These are phyloP conservation scores for Leptopilina clavipes DNA, from an alignment of 1,140 invertebrate species.

Conservation along the genomic window DNA sequence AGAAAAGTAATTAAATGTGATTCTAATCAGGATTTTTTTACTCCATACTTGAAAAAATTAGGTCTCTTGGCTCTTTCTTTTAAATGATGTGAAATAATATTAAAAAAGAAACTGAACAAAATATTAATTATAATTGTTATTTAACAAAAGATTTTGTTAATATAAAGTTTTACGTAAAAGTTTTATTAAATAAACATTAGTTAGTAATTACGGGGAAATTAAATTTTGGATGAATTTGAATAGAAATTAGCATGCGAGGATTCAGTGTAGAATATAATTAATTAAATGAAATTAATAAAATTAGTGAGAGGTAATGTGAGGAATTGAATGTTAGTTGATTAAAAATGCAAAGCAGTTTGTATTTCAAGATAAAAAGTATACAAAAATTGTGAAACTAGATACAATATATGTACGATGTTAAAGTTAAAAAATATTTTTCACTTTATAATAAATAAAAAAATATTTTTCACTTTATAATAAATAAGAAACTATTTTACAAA, in stretches of 20 bases:
- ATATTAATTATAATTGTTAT: no score
- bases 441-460: neutral
- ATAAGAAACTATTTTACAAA: neutral
- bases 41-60: no score
- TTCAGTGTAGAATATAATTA: neutral
- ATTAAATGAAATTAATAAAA: neutral
- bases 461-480: neutral
- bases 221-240: neutral
- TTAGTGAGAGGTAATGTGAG: neutral
- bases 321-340: slow-evolving; percentile 11
- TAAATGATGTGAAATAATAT: no score
- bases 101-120: no score
- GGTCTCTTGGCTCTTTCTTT: no score
- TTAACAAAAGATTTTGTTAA: neutral
- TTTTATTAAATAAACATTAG: no score
- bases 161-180: neutral
- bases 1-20: no score
- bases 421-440: neutral
- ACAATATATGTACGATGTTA: neutral
- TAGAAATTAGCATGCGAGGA: neutral
- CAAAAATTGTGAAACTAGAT: neutral
- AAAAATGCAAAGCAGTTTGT: neutral
- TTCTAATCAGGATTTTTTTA: no score
- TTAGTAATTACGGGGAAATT: neutral
- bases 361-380: slow-evolving; percentile 3